Conservation (phyloP, 2,797 vertebrate genomes). For the Artibeus jamaicensis region DNA sequence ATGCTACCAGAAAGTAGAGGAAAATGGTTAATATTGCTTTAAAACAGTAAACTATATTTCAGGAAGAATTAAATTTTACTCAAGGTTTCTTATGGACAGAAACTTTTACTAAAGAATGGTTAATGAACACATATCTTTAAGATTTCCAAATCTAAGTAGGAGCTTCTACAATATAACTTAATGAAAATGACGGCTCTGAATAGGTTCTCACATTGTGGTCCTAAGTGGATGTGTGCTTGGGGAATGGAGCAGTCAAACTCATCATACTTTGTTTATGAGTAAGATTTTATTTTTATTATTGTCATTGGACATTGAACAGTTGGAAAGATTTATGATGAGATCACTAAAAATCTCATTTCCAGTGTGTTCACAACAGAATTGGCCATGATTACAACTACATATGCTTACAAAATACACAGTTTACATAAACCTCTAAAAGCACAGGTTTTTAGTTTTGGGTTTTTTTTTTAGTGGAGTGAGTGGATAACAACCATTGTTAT, state of each 20-base stretch:
- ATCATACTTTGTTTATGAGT: conserved; percentile 24
- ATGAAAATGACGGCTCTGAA: not conserved
- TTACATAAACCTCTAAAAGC: conserved; percentile 31
- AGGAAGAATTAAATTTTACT: not conserved
- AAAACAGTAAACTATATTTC: not conserved
- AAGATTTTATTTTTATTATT: conserved; percentile 23
- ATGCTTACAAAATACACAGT: conserved; percentile 19
- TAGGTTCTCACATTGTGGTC: not conserved
- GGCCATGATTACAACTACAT: not conserved
- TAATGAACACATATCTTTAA: not conserved
- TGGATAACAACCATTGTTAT: not conserved
- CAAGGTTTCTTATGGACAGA: not conserved
- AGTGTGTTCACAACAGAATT: conserved; percentile 21
- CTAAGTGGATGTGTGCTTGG: not conserved
- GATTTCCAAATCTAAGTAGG: not conserved
- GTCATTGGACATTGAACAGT: conserved; percentile 21
- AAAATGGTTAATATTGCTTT: not conserved
- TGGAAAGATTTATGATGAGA: conserved; percentile 49
- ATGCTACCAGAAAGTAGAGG: not conserved
- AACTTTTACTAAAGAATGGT: not conserved
- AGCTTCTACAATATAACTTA: not conserved
- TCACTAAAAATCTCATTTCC: conserved; percentile 52
- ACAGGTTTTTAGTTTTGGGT: not conserved
- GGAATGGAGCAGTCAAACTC: not conserved
- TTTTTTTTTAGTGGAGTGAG: not conserved